phyloP scores from a whole-genome alignment of 2,797 vertebrate genomes.

The Anguilla pacifica region DNA sequence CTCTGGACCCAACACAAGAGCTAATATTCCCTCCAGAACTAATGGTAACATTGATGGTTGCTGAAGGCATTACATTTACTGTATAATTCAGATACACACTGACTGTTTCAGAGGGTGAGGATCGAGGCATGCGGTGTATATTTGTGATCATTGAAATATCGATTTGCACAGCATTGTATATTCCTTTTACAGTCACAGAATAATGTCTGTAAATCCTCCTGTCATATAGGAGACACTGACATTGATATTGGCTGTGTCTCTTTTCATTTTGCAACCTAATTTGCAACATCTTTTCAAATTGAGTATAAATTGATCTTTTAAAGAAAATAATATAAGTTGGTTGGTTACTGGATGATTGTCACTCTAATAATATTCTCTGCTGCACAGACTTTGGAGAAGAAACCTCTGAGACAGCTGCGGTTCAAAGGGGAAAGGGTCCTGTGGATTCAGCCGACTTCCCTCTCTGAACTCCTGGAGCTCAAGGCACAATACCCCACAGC shows the following conservation, averaged over 20 bases:
- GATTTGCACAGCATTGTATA: neutral
- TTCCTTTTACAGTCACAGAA: no score
- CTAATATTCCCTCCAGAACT: slow-evolving; percentile 94
- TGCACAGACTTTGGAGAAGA: slow-evolving; percentile 63
- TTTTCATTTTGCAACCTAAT: no score
- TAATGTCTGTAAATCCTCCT: no score
- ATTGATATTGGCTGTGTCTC: no score
- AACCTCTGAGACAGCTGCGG: slow-evolving; percentile 63
- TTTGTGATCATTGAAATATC: neutral
- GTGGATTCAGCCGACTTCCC: slow-evolving; percentile 84
- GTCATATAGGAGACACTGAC: no score
- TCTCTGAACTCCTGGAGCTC: slow-evolving; percentile 78
- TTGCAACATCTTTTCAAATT: neutral
- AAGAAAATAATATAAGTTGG: neutral
- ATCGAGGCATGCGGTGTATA: neutral
- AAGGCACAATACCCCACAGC: slow-evolving; percentile 81
- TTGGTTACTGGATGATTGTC: neutral
- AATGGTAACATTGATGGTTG: slow-evolving; percentile 65
- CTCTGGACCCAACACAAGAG: slow-evolving; percentile 90
- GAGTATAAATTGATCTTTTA: neutral
- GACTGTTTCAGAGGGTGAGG: neutral
- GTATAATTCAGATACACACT: neutral
- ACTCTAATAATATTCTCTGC: neutral
- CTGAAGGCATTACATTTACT: neutral
- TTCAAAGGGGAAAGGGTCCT: slow-evolving; percentile 78